Evolutionary conservation across 1,140 invertebrate genomes (phyloP), one percentile per base, ranked within the genome.

Genomic region (Mactra quadrangularis): DNA sequence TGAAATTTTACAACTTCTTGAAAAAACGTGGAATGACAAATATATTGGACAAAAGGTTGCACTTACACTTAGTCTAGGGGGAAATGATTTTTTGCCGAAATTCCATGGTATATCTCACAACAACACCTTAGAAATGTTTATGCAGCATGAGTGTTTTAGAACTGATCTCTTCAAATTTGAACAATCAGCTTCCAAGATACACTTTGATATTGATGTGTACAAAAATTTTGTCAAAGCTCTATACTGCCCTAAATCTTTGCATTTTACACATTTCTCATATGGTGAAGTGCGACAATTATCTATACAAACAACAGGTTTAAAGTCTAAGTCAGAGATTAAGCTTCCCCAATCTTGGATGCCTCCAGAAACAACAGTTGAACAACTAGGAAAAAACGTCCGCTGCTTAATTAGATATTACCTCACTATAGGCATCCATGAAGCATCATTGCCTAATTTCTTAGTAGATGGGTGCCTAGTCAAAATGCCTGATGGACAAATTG

Each of bases 51-150:
- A 74, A 33, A 82, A 82, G 33, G 19, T 68, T 19, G 59, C 70
- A 22, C 17, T 72, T 33, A 47, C 31, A 4, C 19, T 82, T 19
- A 57, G 71, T 68, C 13, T 83, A 45, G 70, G 70, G 27, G 81
- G 81, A 3, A 83, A 83, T 75, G 59, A 75, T 31, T 83, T 66
- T 31, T 55, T 75, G 19, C 71, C 81, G 2, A 75, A 83, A 55
- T 83, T 83, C 25, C 57, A 64, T 38, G 60, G 60, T 9, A 64
- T 64, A 22, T 64, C 60, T 29, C 60, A 64, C 60, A 64, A 38
- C 29, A 64, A 64, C 9, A 64, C 33, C 13, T n/a, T 64, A 11
- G 31, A 64, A 64, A 64, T 33, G 4, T 64, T 29, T 33, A 35
- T 35, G 38, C 6, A 35, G 7, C 25, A 64, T 22, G 27, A 35